phyloP scores from a whole-genome alignment of 2,113 vertebrate species.

The Cynopterus brachyotis region DNA sequence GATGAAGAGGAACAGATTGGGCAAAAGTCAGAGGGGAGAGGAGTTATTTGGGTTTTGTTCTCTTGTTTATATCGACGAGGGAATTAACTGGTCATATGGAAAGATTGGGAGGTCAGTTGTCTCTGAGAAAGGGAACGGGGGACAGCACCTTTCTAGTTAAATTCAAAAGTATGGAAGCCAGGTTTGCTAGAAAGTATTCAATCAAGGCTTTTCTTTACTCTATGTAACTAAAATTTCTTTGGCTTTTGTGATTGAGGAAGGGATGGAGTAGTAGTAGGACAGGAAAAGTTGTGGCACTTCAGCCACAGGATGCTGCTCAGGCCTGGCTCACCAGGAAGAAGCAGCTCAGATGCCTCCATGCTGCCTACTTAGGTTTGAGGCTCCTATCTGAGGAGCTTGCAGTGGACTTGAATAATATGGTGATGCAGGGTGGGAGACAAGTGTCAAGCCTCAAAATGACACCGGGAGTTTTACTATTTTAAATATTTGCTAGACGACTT shows the following conservation, averaged over 20 bases:
- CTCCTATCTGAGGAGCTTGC: rapidly evolving
- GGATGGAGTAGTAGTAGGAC: background rate
- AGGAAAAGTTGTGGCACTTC: background rate
- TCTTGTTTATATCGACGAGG: background rate
- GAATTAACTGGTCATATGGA: background rate
- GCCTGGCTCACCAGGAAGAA: background rate
- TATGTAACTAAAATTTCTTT: background rate
- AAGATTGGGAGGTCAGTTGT: background rate
- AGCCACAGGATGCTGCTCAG: background rate
- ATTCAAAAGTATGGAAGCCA: background rate
- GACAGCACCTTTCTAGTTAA: background rate
- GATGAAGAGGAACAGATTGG: background rate
- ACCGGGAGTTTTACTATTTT: slow-evolving; percentile 27
- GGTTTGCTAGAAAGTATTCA: background rate
- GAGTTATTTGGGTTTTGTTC: background rate
- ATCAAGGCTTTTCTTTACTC: background rate
- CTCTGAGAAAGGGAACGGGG: background rate
- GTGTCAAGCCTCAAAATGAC: slow-evolving; percentile 51
- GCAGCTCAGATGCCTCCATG: background rate
- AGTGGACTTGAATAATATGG: background rate
- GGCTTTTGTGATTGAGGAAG: background rate
- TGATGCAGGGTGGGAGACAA: background rate
- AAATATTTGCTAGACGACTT: slow-evolving; percentile 65
- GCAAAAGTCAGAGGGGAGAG: background rate
- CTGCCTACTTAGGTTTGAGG: background rate